phyloP scores from a whole-genome alignment of 2,113 vertebrate species.

The Megalops atlanticus region DNA sequence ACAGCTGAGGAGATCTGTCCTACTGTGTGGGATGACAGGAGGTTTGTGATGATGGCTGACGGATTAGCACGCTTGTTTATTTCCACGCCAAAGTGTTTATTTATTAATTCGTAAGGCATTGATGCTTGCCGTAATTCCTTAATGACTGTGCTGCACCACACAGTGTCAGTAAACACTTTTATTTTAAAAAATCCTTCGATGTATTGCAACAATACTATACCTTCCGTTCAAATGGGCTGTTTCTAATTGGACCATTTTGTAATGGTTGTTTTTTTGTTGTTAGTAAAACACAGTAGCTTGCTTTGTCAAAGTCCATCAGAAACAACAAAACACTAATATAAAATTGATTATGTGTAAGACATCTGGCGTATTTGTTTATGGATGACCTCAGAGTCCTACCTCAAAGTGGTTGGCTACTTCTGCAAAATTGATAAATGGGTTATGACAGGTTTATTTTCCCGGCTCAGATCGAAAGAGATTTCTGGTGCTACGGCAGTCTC shows the following conservation, averaged over 20 bases:
- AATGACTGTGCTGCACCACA: conserved; percentile 46
- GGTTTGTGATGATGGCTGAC: conserved; percentile 62
- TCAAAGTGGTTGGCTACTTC: background rate
- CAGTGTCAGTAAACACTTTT: conserved; percentile 43
- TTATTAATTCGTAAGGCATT: conserved; percentile 60
- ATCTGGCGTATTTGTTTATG: conserved; percentile 8
- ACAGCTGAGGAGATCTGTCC: conserved; percentile 50
- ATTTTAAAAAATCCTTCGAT: conserved; percentile 26
- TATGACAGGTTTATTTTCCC: background rate
- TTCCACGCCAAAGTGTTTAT: conserved; percentile 56
- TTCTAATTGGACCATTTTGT: too few species aligned
- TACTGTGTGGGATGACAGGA: conserved; percentile 54
- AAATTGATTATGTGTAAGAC: background rate
- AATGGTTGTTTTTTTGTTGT: too few species aligned
- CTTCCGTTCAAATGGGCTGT: conserved; percentile 24
- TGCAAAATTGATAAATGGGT: background rate
- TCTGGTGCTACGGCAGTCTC: background rate
- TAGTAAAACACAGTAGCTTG: too few species aligned
- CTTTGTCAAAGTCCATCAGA: background rate
- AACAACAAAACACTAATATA: background rate
- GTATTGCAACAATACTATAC: conserved; percentile 39
- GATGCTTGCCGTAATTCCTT: conserved; percentile 44
- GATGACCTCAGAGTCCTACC: background rate
- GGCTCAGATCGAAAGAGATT: background rate
- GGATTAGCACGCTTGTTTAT: conserved; percentile 65